phyloP scores from a whole-genome alignment of 1,140 invertebrate species.

The Dysdera silvatica region DNA sequence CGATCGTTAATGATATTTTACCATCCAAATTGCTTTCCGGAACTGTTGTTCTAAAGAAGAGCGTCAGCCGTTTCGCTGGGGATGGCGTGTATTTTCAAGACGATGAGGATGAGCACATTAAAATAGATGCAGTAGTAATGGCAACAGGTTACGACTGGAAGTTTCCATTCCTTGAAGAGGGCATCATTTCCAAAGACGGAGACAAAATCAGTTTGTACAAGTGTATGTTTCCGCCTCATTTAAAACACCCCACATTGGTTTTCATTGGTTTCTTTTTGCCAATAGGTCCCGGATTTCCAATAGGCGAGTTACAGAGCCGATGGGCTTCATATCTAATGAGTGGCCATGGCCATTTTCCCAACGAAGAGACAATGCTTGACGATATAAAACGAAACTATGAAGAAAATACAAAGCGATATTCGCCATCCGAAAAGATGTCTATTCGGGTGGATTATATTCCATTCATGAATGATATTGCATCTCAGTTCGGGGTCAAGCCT shows the following conservation, averaged over 20 bases:
- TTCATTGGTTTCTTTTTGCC: conserved; percentile 51
- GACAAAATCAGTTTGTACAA: conserved; percentile 46
- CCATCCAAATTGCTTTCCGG: conserved; percentile 45
- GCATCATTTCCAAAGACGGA: conserved; percentile 38
- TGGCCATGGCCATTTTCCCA: conserved; percentile 34
- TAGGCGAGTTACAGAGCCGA: conserved; percentile 46
- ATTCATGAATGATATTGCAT: conserved; percentile 48
- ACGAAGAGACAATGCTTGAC: conserved; percentile 37
- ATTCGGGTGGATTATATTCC: conserved; percentile 44
- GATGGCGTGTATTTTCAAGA: conserved; percentile 40
- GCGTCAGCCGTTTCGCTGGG: conserved; percentile 39
- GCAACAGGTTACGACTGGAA: conserved; percentile 36
- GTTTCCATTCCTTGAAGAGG: conserved; percentile 19
- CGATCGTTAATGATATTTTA: conserved; percentile 50
- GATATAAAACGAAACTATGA: conserved; percentile 41
- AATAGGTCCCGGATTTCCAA: conserved; percentile 48
- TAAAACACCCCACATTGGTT: conserved; percentile 40
- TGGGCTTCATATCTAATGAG: conserved; percentile 30
- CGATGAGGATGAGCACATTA: conserved; percentile 4
- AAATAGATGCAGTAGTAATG: conserved; percentile 29
- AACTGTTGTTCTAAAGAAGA: conserved; percentile 42
- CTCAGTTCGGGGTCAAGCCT: conserved; percentile 44
- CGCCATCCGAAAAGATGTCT: conserved; percentile 40
- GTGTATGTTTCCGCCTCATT: conserved; percentile 42
- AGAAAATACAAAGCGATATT: conserved; percentile 27